Base-by-base conservation (phyloP, 2,113 vertebrate species). In the Phylloscopus whistleri region DNA sequence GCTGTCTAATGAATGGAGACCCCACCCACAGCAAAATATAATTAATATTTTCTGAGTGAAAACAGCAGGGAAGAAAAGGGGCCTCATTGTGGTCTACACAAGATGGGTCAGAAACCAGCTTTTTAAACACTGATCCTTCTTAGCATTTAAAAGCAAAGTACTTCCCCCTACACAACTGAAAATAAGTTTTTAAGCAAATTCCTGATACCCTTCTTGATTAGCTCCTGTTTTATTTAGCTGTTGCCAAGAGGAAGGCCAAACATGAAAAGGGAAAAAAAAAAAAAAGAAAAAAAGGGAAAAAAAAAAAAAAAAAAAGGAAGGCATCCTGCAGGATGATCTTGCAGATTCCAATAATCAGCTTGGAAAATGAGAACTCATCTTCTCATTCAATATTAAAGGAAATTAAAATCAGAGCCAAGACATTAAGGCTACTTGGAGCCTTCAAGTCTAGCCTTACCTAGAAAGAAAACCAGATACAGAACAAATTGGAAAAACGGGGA, bases 351-450 rank as follows among this genome's bases (percentile, higher is more conserved):
- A 88, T 77, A 93, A 90, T 84, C 82, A 70, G 35, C 59, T 62
- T 90, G 75, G 93, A 95, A 95, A 97, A 95, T 63, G 85, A 94
- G 52, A 93, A 75, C 75, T 81, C 92, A 91, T 95, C 75, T 94
- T 88, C 94, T 97, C 94, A 95, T 95, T 94, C 87, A 95, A 93
- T 95, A 95, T 94, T 90, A 93, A 97, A 95, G 92, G 84, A 93
- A 96, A 95, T 93, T 63, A 95, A 96, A 93, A 93, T 96, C 88
- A 96, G 94, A 96, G 94, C 88, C 96, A 94, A 94, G 94, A 85
- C 94, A 95, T 94, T 93, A 96, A 48, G 82, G 63, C 85, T 93
- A 91, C 79, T 58, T 69, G 92, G 87, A 91, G 93, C 56, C 93
- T 90, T 83, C 79, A 80, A 93, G 95, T 94, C 94, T 94, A 95